Conservation (phyloP, 2,888 invertebrate species). For the Amphimallon solstitiale region DNA sequence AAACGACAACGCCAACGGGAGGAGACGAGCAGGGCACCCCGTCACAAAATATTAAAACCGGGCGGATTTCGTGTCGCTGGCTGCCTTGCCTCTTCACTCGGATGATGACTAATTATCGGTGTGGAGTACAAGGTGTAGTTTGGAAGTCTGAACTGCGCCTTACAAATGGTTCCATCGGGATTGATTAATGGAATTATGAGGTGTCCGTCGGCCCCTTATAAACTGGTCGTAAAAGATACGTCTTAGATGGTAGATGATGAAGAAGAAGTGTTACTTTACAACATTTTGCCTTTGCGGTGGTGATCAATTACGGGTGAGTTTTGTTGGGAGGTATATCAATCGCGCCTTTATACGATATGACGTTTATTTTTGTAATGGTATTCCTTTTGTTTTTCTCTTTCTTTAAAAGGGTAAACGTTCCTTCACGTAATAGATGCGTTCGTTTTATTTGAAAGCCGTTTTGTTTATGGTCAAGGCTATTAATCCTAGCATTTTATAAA, state of each 20-base stretch:
- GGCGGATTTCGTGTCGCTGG: neutral
- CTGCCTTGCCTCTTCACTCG: slow-evolving; percentile 22
- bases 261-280: slow-evolving; percentile 26
- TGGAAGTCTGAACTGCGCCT: slow-evolving; percentile 46
- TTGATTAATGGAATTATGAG: slow-evolving; percentile 51
- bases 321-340: too few relatives aligned
- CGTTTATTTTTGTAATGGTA: neutral
- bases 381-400: too few relatives aligned
- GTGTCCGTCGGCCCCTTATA: slow-evolving; percentile 4
- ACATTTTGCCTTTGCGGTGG: slow-evolving; percentile 17
- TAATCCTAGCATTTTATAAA: too few relatives aligned
- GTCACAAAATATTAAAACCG: neutral
- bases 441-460: too few relatives aligned
- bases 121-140: slow-evolving; percentile 33
- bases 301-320: slow-evolving; percentile 9
- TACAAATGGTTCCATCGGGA: slow-evolving; percentile 52
- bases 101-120: slow-evolving; percentile 51
- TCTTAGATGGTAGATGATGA: neutral
- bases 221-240: slow-evolving; percentile 28
- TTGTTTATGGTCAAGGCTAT: too few relatives aligned
- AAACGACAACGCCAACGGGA: neutral
- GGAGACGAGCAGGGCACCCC: neutral
- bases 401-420: too few relatives aligned
- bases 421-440: too few relatives aligned
- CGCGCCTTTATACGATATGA: too few relatives aligned